These are phyloP conservation scores for Drosophila persimilis DNA, from an alignment of 1,140 invertebrate genomes.

Conservation along the genomic window DNA sequence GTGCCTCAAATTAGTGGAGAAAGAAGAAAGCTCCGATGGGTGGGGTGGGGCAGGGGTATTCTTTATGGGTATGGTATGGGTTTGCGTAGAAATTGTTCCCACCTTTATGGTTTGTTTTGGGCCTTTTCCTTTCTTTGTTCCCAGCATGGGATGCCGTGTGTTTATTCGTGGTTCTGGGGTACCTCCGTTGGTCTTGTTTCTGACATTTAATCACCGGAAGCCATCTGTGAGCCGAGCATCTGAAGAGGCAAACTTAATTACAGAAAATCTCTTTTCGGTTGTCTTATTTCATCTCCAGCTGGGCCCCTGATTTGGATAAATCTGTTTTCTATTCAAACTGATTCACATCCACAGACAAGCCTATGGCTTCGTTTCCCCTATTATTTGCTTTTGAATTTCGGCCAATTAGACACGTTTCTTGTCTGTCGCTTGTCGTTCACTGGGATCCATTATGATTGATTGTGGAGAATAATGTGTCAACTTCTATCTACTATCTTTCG, in stretches of 20 bases:
- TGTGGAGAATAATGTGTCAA: conserved; percentile 15
- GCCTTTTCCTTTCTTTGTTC: conserved; percentile 31
- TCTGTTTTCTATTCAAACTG: conserved; percentile 67
- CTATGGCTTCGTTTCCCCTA: conserved; percentile 36
- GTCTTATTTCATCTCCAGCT: conserved; percentile 49
- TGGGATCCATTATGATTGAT: conserved; percentile 27
- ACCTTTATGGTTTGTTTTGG: conserved; percentile 62
- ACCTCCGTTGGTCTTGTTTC: conserved; percentile 43
- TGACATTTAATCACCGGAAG: conserved; percentile 74
- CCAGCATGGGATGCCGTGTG: conserved; percentile 15
- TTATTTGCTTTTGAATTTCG: conserved; percentile 21
- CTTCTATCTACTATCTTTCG: conserved; percentile 11
- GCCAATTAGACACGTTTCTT: conserved; percentile 66
- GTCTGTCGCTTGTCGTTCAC: conserved; percentile 35
- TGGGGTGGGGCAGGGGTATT: conserved; percentile 9
- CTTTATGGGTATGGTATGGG: conserved; percentile 1
- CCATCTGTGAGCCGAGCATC: conserved; percentile 58
- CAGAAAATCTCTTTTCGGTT: conserved; percentile 33
- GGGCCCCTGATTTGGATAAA: conserved; percentile 49
- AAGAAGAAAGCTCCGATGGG: conserved; percentile 57
- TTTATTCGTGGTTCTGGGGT: conserved; percentile 31
- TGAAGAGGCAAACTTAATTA: conserved; percentile 62
- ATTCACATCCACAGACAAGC: conserved; percentile 20
- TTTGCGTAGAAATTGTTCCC: conserved; percentile 69
- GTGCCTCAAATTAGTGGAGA: conserved; percentile 37